Evolutionary conservation across 2,797 vertebrate species (phyloP).

Genomic region (Cirrhinus molitorella): DNA sequence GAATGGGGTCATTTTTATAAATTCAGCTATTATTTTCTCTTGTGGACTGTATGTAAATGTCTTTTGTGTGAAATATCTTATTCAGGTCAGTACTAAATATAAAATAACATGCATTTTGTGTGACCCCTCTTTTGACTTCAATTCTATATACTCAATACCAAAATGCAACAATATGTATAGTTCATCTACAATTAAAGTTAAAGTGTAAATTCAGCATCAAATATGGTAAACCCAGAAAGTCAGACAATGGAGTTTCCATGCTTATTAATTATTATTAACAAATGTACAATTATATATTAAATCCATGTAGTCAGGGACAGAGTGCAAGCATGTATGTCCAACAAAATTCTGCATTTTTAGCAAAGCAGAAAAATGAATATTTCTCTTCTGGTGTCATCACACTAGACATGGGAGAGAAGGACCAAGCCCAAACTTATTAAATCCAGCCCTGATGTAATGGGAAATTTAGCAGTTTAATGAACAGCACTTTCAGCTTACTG

Average conservation of each 20-base stretch:
- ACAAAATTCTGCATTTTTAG: neutral
- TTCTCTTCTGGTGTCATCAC: neutral
- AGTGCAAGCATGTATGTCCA: neutral
- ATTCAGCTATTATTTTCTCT: no score
- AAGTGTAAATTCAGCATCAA: neutral
- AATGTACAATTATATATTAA: neutral
- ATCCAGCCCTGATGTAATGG: neutral
- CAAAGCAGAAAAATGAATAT: neutral
- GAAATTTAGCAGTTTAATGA: neutral
- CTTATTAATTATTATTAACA: neutral
- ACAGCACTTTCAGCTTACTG: neutral
- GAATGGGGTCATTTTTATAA: no score
- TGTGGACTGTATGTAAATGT: no score
- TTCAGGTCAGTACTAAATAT: no score
- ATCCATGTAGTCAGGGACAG: neutral
- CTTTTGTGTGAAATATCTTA: no score
- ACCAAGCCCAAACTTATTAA: neutral
- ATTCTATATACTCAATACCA: no score
- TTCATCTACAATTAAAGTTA: neutral
- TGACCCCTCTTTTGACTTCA: no score
- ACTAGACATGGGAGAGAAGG: neutral
- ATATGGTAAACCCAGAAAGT: neutral
- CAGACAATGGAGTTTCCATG: neutral
- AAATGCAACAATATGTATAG: neutral
- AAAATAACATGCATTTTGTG: no score